Evolutionary conservation across 2,888 invertebrate genomes (phyloP), one percentile per base, ranked within the genome.

Genomic region (Trypoxylon attenuatum): DNA sequence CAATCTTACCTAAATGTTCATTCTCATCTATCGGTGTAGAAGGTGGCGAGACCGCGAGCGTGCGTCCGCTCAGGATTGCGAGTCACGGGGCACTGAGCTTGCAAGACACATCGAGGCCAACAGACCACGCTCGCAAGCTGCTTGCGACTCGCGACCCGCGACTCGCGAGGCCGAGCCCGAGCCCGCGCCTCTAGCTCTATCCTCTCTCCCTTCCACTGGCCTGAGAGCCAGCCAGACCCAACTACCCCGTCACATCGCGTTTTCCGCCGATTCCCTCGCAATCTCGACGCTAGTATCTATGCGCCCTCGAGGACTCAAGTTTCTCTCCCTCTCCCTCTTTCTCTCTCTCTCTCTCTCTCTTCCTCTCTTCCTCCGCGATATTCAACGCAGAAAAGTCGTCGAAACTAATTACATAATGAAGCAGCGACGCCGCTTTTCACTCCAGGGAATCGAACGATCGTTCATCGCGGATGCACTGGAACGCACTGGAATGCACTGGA

Each of bases 41-140:
- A n/a, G 21, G 21, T n/a, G n/a, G n/a, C 21, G n/a, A 10, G 23
- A 38, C 18, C 15, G 27, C 19, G 13, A n/a, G 8, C 38, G 39
- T 53, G 57, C 74, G 76, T 76, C 84, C 83, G 82, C 54, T 74
- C 78, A 69, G 79, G 77, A 79, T 82, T 83, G 80, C 83, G 79
- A 84, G 80, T 81, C 84, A 84, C 84, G 80, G 80, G 78, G 78
- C 73, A 84, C 84, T 84, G 80, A 84, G 82, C 81, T 82, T 78
- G 66, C 66, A 76, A 80, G 80, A 82, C 81, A 83, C 78, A 83
- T 83, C 73, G 73, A 81, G 81, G 84, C 82, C 81, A 82, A 72
- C 74, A 73, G 73, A 77, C 70, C 69, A 75, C 76, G 75, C 79
- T 76, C 60, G 68, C 63, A 73, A 76, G 68, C 78, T n/a, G n/a